Evolutionary conservation across 2,797 vertebrate species (phyloP).

Genomic region (Sus cebifrons): DNA sequence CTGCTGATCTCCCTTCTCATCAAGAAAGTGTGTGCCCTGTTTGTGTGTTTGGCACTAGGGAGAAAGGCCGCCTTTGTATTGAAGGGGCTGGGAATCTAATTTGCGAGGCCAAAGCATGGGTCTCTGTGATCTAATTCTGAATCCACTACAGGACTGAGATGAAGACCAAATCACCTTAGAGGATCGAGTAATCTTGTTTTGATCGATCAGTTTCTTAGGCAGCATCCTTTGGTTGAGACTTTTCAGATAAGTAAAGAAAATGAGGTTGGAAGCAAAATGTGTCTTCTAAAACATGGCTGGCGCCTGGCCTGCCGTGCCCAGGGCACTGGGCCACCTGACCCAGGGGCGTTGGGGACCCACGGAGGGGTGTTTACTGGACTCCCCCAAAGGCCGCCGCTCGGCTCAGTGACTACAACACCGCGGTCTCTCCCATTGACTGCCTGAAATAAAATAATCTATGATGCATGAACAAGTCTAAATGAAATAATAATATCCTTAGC

Average conservation of each 20-base stretch:
- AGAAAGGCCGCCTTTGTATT: slow-evolving; percentile 88
- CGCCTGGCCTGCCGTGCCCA: slow-evolving; percentile 82
- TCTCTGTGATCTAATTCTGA: slow-evolving; percentile 96
- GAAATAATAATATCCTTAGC: slow-evolving; percentile 99
- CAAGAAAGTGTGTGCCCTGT: slow-evolving; percentile 25
- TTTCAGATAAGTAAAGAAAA: slow-evolving; percentile 95
- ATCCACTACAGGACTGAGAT: slow-evolving; percentile 94
- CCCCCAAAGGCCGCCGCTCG: slow-evolving; percentile 91
- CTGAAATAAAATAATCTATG: slow-evolving; percentile 98
- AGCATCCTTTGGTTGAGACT: slow-evolving; percentile 92
- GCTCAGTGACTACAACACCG: slow-evolving; percentile 95
- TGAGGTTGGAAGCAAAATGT: slow-evolving; percentile 88
- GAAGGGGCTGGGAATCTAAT: slow-evolving; percentile 94
- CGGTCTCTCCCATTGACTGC: slow-evolving; percentile 97
- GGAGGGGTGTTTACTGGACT: slow-evolving; percentile 89
- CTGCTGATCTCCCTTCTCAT: background rate
- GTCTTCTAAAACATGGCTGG: slow-evolving; percentile 84
- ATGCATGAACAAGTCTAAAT: slow-evolving; percentile 98
- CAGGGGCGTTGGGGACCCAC: slow-evolving; percentile 81
- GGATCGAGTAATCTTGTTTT: slow-evolving; percentile 96
- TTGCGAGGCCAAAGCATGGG: slow-evolving; percentile 93
- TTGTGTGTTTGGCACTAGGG: background rate
- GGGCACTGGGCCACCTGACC: slow-evolving; percentile 84
- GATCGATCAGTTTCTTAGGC: slow-evolving; percentile 96
- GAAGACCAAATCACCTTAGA: slow-evolving; percentile 97